Percentiles rank a stretch among this genome's conserved stretches.
Conservation (phyloP, 2,113 vertebrate species). For the Lamprologus lemairii region DNA sequence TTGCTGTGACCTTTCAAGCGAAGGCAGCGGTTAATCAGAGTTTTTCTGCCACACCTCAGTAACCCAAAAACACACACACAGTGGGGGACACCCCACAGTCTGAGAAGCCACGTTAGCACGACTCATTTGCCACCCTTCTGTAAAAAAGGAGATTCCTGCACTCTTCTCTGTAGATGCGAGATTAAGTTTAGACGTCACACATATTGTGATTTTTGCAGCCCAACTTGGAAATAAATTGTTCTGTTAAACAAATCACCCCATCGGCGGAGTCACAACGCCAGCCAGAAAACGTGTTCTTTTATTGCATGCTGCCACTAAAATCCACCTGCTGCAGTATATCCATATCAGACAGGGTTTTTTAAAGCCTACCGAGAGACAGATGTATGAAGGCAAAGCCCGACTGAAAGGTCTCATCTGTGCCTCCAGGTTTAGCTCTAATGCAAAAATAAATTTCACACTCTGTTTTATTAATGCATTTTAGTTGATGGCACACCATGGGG, state of each 20-base stretch:
- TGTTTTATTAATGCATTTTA: background rate
- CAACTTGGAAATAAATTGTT: background rate
- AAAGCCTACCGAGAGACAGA: background rate
- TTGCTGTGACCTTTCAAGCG: background rate
- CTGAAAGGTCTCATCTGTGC: background rate
- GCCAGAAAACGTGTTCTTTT: background rate
- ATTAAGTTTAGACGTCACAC: background rate
- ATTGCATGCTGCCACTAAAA: background rate
- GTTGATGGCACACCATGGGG: background rate
- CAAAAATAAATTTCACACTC: background rate
- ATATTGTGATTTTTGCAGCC: background rate
- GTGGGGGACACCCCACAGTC: background rate
- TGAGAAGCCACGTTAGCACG: background rate
- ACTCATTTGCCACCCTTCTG: background rate
- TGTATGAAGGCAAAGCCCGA: background rate
- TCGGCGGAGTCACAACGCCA: background rate
- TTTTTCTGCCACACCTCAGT: background rate
- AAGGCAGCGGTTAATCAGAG: background rate
- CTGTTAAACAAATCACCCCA: background rate
- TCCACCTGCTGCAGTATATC: background rate
- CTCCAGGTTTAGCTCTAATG: background rate
- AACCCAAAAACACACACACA: background rate
- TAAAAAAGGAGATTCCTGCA: background rate
- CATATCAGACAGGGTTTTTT: background rate
- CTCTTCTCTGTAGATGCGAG: background rate